These are phyloP conservation scores for Latrodectus hesperus DNA, from an alignment of 2,888 invertebrate genomes.

Conservation along the genomic window DNA sequence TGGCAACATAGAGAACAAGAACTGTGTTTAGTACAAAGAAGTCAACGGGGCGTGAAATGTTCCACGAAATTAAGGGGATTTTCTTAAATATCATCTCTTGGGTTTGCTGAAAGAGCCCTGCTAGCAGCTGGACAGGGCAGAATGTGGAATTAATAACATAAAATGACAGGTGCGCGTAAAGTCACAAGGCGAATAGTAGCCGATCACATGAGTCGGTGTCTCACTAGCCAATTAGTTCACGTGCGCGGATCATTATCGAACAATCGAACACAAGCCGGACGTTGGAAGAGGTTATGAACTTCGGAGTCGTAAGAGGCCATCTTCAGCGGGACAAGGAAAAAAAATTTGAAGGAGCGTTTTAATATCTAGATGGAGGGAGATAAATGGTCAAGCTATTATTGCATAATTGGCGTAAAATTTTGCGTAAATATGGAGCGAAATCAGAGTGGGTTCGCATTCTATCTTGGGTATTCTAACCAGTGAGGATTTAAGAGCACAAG, in stretches of 20 bases:
- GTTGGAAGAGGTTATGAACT: not conserved
- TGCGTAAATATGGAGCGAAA: not conserved
- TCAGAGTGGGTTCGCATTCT: not conserved
- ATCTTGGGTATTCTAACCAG: not conserved
- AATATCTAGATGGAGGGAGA: not conserved
- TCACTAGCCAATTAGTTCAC: conserved; percentile 46
- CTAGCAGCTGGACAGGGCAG: no score
- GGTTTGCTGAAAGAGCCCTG: not conserved
- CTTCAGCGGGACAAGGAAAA: conserved; percentile 17
- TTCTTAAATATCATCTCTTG: no score
- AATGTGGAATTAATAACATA: no score
- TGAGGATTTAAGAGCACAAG: no score
- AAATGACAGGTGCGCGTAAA: no score
- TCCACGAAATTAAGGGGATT: no score
- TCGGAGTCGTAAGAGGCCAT: conserved; percentile 11
- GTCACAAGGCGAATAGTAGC: no score
- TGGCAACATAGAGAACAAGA: no score
- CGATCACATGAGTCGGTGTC: not conserved
- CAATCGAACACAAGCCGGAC: conserved; percentile 34
- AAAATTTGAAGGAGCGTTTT: not conserved
- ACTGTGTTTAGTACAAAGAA: no score
- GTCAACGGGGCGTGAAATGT: no score
- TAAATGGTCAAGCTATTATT: not conserved
- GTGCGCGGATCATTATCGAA: conserved; percentile 30
- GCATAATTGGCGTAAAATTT: not conserved